Conservation (phyloP, 2,888 invertebrate species). For the Timema podura region DNA sequence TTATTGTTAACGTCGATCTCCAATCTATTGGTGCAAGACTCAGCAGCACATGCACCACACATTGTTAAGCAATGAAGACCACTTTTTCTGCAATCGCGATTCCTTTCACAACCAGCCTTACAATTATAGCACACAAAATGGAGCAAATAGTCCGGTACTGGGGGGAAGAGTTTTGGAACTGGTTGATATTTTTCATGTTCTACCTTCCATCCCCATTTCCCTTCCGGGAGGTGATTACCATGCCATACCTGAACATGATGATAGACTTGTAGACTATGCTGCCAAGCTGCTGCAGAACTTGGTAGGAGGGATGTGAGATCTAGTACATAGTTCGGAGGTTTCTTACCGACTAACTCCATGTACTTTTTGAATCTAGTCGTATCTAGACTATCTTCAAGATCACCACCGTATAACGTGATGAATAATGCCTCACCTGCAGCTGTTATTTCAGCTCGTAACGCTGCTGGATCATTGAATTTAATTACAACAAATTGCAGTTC, state of each 20-base stretch:
- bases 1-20: background rate
- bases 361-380: slow-evolving; percentile 3
- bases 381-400: background rate
- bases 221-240: background rate
- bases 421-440: slow-evolving; percentile 1
- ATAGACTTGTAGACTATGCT: slow-evolving; percentile 4
- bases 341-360: background rate
- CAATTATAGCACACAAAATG: slow-evolving; percentile 9
- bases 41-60: background rate
- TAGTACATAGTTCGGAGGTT: slow-evolving; percentile 1
- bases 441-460: background rate
- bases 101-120: slow-evolving; percentile 8
- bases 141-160: slow-evolving; percentile 11
- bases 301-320: slow-evolving; percentile 1
- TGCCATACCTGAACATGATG: slow-evolving; percentile 5
- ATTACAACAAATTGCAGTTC: background rate
- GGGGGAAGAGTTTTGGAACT: background rate
- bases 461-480: background rate
- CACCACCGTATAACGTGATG: background rate
- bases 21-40: slow-evolving; percentile 3
- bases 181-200: background rate
- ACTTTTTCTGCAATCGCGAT: slow-evolving; percentile 9
- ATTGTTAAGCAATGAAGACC: background rate
- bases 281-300: slow-evolving; percentile 10
- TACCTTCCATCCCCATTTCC: background rate